Base-by-base conservation (phyloP, 1,140 invertebrate genomes). In the Drosophila sulfurigaster region DNA sequence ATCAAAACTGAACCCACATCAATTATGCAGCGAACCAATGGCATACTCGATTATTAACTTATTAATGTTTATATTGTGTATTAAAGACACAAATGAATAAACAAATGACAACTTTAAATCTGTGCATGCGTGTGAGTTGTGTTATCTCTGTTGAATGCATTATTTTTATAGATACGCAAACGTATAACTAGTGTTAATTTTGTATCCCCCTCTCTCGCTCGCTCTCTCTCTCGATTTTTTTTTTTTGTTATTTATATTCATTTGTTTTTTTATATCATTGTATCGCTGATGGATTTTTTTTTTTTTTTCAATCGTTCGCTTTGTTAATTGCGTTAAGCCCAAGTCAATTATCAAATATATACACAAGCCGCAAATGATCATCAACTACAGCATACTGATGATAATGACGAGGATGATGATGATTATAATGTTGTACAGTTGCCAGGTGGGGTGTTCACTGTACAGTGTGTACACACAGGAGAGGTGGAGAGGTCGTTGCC, bases 301-400 rank as follows among this genome's bases (percentile, higher is more conserved):
- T 20, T 20, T 75, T 64, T 64, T 57, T 76, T 75, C 59, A 70
- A 75, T 80, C 77, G 58, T 76, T 74, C 54, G 79, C 65, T 66
- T 79, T 85, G 78, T 85, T 81, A 85, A 85, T 85, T 85, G 81
- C 81, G 69, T 78, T 78, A 85, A 80, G 78, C 69, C 74, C 65
- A 69, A 83, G 73, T 83, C 81, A 85, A 83, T 83, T 83, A 85
- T 83, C 76, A 67, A 80, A 73, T 75, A 70, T 35, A 70, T 49
- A 56, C 69, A 57, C 72, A 51, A 25, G 30, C 48, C n/a, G 6
- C 48, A 32, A 6, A 52, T 58, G 13, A 66, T 62, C n/a, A 45
- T 30, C 2, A 54, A 28, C 13, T 57, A 28, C 11, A 56, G n/a
- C 49, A 56, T 13, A 10, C 20, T 41, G 45, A 66, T 67, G 7